Evolutionary conservation across 2,797 vertebrate genomes (phyloP), one percentile per base, ranked within the genome.

Genomic region (Rhabdomys pumilio): DNA sequence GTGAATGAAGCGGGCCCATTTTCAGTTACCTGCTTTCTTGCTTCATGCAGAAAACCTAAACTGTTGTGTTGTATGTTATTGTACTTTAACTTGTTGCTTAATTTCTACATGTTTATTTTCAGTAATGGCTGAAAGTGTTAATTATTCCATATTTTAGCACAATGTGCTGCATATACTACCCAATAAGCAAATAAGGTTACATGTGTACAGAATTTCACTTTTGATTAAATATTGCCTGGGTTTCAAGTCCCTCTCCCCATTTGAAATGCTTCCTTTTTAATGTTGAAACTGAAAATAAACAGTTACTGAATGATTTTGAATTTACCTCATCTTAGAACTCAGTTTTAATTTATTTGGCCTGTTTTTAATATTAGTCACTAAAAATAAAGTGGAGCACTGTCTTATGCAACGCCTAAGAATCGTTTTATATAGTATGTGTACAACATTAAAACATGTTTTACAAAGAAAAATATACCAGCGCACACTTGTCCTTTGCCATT

Each of bases 401-500:
- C 99, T 98, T 98, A 99, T 99, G 98, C 98, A 98, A 98, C 98
- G 98, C 98, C 98, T 99, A 99, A 99, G 98, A 99, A 99, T 99
- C 99, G 98, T 99, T 99, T 96, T 99, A 99, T 99, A 99, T 99
- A 99, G 99, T 99, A 98, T 99, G 98, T 99, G 99, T 99, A 99
- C 98, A 99, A 99, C 98, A 99, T 99, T 99, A 99, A 99, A 98
- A 98, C 93, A 96, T 98, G 97, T 98, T 98, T 86, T 34, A 59
- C 93, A 96, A 93, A 95, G 76, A 94, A 86, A 93, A 92, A 82
- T 90, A 47, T 96, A 98, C 97, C 98, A 97, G 98, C 97, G 97
- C 98, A 99, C 97, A 93, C 97, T 99, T 98, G 98, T 99, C 98
- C 98, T 97, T 98, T 97, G 97, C 98, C 97, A 98, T 98, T 98